A percentile compares a stretch with the other conserved stretches of the same genome.
phyloP scores from a whole-genome alignment of 2,888 invertebrate species.

The Hirtodrosophila histrioides region DNA sequence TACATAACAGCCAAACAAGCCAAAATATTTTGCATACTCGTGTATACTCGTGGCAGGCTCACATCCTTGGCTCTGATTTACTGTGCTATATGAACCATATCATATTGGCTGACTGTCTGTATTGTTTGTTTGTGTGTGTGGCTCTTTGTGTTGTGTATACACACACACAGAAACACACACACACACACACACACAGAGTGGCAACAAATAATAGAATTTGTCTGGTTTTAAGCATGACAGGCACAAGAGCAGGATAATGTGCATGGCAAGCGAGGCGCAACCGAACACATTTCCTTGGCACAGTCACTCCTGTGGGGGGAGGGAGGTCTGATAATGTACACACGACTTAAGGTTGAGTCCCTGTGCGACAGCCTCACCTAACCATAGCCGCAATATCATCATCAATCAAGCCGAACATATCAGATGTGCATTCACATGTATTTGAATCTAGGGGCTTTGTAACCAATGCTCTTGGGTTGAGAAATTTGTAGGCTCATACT shows the following conservation, averaged over 20 bases:
- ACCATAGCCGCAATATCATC: constrained; percentile 61
- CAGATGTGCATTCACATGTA: constrained; percentile 68
- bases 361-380: constrained; percentile 28
- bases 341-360: constrained; percentile 20
- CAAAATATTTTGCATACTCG: constrained; percentile 36
- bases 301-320: background rate
- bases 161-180: constrained; percentile 31
- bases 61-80: constrained; percentile 48
- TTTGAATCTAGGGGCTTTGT: constrained; percentile 23
- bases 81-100: constrained; percentile 47
- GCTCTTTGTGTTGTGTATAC: constrained; percentile 42
- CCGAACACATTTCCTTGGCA: constrained; percentile 43
- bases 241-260: constrained; percentile 65
- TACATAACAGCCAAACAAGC: constrained; percentile 32
- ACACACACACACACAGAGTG: constrained; percentile 32
- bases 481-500: constrained; percentile 43
- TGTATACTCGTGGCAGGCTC: background rate
- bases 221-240: constrained; percentile 62
- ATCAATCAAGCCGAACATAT: constrained; percentile 72
- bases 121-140: constrained; percentile 9
- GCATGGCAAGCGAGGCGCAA: constrained; percentile 54
- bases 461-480: constrained; percentile 49
- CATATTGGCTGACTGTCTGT: constrained; percentile 46
- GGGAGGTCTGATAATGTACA: constrained; percentile 30
- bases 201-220: constrained; percentile 73